Base-by-base conservation (phyloP, 2,888 invertebrate genomes). In the Drosophila engyochracea region DNA sequence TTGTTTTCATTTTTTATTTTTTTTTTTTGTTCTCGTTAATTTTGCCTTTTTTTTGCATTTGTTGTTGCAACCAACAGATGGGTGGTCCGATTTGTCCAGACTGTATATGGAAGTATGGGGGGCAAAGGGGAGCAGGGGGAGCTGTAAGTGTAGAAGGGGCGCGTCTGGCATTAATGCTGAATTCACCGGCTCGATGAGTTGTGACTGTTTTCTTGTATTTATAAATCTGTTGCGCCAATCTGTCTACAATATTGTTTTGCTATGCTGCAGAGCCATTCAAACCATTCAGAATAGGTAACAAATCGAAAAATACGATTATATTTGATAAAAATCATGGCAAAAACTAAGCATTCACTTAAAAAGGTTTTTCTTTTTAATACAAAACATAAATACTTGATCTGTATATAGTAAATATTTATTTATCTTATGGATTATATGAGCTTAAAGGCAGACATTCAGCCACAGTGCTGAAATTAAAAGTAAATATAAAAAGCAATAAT, bases 1-100 rank as follows among this genome's bases (percentile, higher is more conserved):
- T 37, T 58, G 14, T 68, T 59, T 68, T 47, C 47, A 47, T 16
- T 4, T 7, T 6, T 39, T 12, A 10, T 41, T 9, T 39, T 12
- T n/a, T 41, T 9, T 6, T 19, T 16, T 6, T 10, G 4, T 1
- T 47, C 44, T 47, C 22, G 14, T 47, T 16, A 16, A 12, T 5
- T 22, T 47, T 47, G 7, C 16, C 22, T 37, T 62, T 41, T 30
- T 30, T 59, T 71, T 47, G 67, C 64, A 57, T 44, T 54, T 64
- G 52, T 49, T 64, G 54, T 9, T 72, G 63, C 53, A 62, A 30
- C 25, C 59, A 69, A 62, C 72, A 67, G 55, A 70, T 77, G 79
- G 79, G 82, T 79, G 79, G 79, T 77, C 79, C 59, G 16, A n/a
- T 22, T 31, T 72, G 60, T 60, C 76, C 71, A 68, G 64, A 49